These are phyloP conservation scores for Chinchilla lanigera DNA, from an alignment of 2,113 vertebrate species.

Conservation along the genomic window DNA sequence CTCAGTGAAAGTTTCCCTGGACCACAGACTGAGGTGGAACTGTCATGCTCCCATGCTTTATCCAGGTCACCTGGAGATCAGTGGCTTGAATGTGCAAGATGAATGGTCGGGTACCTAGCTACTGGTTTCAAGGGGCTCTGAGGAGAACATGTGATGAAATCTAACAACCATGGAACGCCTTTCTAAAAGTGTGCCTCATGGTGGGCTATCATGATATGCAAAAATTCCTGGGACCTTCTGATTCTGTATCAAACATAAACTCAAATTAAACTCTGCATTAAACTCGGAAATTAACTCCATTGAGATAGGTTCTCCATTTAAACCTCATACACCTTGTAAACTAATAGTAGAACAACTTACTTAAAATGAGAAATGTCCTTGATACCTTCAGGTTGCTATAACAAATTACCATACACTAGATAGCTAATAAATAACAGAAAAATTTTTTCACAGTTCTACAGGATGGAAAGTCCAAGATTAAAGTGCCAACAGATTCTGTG, in stretches of 20 bases:
- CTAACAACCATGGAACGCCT: background rate
- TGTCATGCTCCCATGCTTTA: background rate
- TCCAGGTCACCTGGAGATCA: background rate
- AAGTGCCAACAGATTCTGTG: no score
- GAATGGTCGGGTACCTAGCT: background rate
- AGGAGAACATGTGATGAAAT: background rate
- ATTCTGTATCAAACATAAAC: constrained; percentile 3
- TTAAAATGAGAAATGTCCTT: background rate
- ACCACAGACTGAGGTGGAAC: background rate
- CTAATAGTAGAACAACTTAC: background rate
- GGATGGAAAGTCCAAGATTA: background rate
- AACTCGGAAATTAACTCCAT: background rate
- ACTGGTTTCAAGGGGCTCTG: background rate
- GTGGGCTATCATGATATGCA: background rate
- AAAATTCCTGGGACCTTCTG: background rate
- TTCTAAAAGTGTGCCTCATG: background rate
- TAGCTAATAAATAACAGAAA: background rate
- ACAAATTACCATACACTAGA: background rate
- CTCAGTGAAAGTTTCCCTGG: background rate
- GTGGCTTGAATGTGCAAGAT: background rate
- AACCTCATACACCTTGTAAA: background rate
- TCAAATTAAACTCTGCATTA: background rate
- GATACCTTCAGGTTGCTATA: background rate
- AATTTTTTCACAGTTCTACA: background rate
- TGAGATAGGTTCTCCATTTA: background rate